phyloP scores from a whole-genome alignment of 2,888 invertebrate species.

The Tanytarsus gracilentus region DNA sequence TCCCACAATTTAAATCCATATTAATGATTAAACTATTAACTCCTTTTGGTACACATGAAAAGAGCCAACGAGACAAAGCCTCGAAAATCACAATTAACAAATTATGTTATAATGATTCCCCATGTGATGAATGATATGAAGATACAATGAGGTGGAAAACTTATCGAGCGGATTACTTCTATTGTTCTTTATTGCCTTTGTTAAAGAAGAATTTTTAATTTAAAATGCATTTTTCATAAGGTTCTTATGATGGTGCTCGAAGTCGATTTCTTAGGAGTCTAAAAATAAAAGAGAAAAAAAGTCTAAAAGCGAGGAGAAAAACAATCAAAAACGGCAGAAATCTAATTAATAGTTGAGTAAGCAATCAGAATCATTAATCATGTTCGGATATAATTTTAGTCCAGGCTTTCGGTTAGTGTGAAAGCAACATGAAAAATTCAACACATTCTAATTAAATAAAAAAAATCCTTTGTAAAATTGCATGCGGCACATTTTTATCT shows the following conservation, averaged over 20 bases:
- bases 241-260: too few species aligned
- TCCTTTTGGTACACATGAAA: slow-evolving; percentile 19
- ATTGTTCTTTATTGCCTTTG: background rate
- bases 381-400: too few species aligned
- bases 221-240: slow-evolving; percentile 19
- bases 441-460: too few species aligned
- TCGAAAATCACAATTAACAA: slow-evolving; percentile 20
- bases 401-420: too few species aligned
- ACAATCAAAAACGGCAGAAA: background rate
- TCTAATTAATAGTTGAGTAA: slow-evolving; percentile 6
- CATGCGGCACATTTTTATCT: too few species aligned
- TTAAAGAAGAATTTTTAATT: slow-evolving; percentile 18
- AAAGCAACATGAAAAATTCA: too few species aligned
- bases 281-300: too few species aligned
- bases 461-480: too few species aligned
- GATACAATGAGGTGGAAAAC: too few species aligned
- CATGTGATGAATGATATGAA: slow-evolving; percentile 20
- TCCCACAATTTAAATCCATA: slow-evolving; percentile 27
- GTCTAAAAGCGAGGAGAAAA: too few species aligned
- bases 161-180: background rate
- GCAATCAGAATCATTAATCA: slow-evolving; percentile 7
- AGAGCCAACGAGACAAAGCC: background rate
- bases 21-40: slow-evolving; percentile 28
- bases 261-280: too few species aligned
- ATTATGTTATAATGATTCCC: slow-evolving; percentile 29